Evolutionary conservation across 2,888 invertebrate species (phyloP), one percentile per base, ranked within the genome.

Genomic region (Amiota mariae): DNA sequence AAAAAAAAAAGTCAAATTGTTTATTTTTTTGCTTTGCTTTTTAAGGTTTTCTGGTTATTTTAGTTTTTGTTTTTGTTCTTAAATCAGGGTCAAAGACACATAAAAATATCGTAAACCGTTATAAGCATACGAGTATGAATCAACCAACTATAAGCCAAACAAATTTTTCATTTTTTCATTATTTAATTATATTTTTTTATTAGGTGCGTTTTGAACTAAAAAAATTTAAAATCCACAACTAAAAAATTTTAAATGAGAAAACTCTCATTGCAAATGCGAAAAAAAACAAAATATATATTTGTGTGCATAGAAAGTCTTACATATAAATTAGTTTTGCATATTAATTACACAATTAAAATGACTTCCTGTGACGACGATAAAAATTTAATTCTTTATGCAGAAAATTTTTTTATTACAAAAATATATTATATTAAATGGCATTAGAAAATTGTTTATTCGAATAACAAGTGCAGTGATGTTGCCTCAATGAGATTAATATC

Each of bases 261-360:
- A 20, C 59, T 20, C 59, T 20, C 18, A 20, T 20, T 9, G 59
- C 9, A 15, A 59, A 10, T 3, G 4, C 2, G 10, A 59, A 59
- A 1, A 57, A 18, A 18, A 18, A 15, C n/a, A 1, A 57, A 57
- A 18, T 57, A 20, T 68, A 51, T 24, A 24, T 24, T 36, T 36
- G 36, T 36, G 36, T 36, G 20, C n/a, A 15, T 24, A 68, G 51
- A 18, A 76, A 79, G 79, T 77, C 85, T 79, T 77, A 77, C 85
- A 85, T 78, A 81, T 76, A 80, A 82, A 83, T 83, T 80, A 82
- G 76, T 75, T 79, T 74, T 61, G 76, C 79, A 85, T 80, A 78
- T 82, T 81, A 84, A 85, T 83, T 79, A 81, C 77, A 74, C 80
- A 80, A 85, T 82, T 85, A 80, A 84, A 78, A 76, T 73, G 73